phyloP scores from a whole-genome alignment of 2,888 invertebrate genomes.

The Polymixis lichenea region DNA sequence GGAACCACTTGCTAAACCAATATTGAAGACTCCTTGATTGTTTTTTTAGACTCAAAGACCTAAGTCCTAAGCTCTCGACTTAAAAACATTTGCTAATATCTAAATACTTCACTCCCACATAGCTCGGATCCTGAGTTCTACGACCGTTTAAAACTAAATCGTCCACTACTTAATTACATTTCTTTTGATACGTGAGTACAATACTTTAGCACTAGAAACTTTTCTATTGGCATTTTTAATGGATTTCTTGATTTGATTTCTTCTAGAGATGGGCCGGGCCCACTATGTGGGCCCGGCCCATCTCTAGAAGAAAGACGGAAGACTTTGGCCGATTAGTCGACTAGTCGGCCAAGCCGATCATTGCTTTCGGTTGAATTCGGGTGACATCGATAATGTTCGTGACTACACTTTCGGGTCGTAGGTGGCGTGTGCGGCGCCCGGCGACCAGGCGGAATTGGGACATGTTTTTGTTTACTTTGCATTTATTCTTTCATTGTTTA shows the following conservation, averaged over 20 bases:
- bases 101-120: conserved; percentile 37
- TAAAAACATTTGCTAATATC: conserved; percentile 13
- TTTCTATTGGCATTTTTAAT: conserved; percentile 14
- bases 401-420: too few relatives aligned
- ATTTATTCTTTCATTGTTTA: too few relatives aligned
- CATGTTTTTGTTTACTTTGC: too few relatives aligned
- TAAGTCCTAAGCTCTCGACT: neutral
- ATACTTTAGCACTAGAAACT: conserved; percentile 7
- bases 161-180: conserved; percentile 42
- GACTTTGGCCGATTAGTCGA: too few relatives aligned
- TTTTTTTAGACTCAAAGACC: conserved; percentile 9
- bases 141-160: conserved; percentile 31
- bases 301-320: too few relatives aligned
- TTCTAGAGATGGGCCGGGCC: too few relatives aligned
- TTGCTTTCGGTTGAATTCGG: too few relatives aligned
- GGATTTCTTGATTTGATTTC: neutral
- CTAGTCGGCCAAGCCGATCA: too few relatives aligned
- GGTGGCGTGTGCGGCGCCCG: too few relatives aligned
- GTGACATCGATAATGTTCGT: too few relatives aligned
- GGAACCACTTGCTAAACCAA: neutral
- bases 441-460: too few relatives aligned
- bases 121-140: conserved; percentile 28
- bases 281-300: too few relatives aligned
- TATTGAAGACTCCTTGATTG: neutral
- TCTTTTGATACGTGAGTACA: conserved; percentile 32